A percentile compares a stretch with the other conserved stretches of the same genome.
Conservation (phyloP, 2,888 invertebrate species). For the Mylabris sibirica region DNA sequence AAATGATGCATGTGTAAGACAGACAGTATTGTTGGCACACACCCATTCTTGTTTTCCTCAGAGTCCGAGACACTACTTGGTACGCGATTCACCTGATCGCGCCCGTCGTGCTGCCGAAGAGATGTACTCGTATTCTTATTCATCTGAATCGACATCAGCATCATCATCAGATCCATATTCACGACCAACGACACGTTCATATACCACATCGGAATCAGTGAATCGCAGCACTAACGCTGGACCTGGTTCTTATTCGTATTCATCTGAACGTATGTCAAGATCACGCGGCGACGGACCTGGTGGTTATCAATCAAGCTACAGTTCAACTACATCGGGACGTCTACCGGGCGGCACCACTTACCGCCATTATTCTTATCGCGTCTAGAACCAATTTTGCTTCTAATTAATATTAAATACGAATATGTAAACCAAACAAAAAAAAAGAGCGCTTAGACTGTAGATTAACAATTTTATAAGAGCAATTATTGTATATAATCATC, state of each 20-base stretch:
- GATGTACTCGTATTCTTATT: constrained; percentile 87
- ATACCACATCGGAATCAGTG: constrained; percentile 75
- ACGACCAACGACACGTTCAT: constrained; percentile 70
- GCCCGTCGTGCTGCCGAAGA: constrained; percentile 78
- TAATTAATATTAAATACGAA: not conserved
- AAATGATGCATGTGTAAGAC: constrained; percentile 20
- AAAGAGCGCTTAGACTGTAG: constrained; percentile 13
- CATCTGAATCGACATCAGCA: constrained; percentile 66
- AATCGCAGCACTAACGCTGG: constrained; percentile 69
- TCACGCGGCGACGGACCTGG: constrained; percentile 77
- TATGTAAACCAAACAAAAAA: not conserved
- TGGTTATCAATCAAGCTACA: constrained; percentile 80
- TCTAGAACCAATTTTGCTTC: constrained; percentile 64
- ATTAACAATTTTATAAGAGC: constrained; percentile 5
- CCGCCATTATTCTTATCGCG: constrained; percentile 87
- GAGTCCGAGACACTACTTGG: constrained; percentile 89
- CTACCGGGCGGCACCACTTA: constrained; percentile 84
- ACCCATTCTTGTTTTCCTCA: constrained; percentile 65
- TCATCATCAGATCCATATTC: constrained; percentile 66
- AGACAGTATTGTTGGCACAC: not conserved
- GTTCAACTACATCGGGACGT: constrained; percentile 78
- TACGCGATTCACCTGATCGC: constrained; percentile 76
- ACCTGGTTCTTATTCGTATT: constrained; percentile 74
- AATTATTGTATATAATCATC: not conserved
- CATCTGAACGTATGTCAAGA: constrained; percentile 76